Evolutionary conservation across 2,797 vertebrate genomes (phyloP).

Genomic region (Telmatherina bonti): DNA sequence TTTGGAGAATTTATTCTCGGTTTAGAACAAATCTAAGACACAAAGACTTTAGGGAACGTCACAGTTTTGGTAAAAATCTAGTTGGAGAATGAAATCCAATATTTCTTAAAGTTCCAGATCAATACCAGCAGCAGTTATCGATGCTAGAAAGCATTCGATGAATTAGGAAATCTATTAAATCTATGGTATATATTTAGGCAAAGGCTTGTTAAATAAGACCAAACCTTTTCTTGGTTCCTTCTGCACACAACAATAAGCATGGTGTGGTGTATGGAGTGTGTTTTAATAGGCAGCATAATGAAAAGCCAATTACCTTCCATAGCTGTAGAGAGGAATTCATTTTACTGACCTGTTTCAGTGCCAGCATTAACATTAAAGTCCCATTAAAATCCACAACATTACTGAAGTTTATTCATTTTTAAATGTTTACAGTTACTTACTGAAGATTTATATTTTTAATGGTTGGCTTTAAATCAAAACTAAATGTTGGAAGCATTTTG

Average conservation of each 20-base stretch:
- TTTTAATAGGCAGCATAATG: constrained; percentile 26
- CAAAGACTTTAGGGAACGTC: too few relatives aligned
- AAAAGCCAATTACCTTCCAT: constrained; percentile 30
- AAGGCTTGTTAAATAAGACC: not conserved
- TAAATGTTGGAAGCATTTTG: too few relatives aligned
- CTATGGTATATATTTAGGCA: too few relatives aligned
- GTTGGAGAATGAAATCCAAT: too few relatives aligned
- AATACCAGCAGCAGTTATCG: too few relatives aligned
- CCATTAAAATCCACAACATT: constrained; percentile 11
- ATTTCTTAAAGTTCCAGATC: too few relatives aligned
- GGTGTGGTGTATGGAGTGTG: constrained; percentile 25
- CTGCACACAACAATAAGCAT: constrained; percentile 14
- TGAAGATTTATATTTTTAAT: not conserved
- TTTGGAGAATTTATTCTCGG: too few relatives aligned
- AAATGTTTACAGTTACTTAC: not conserved
- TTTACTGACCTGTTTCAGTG: constrained; percentile 20
- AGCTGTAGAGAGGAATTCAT: constrained; percentile 12
- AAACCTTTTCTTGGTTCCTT: not conserved
- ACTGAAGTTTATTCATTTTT: not conserved
- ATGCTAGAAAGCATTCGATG: too few relatives aligned
- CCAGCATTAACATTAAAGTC: constrained; percentile 19
- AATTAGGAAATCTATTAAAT: too few relatives aligned
- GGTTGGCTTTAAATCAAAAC: too few relatives aligned
- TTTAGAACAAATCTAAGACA: too few relatives aligned
- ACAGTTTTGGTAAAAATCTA: too few relatives aligned